These are phyloP conservation scores for Xestia c-nigrum DNA, from an alignment of 2,888 invertebrate species.

Conservation along the genomic window DNA sequence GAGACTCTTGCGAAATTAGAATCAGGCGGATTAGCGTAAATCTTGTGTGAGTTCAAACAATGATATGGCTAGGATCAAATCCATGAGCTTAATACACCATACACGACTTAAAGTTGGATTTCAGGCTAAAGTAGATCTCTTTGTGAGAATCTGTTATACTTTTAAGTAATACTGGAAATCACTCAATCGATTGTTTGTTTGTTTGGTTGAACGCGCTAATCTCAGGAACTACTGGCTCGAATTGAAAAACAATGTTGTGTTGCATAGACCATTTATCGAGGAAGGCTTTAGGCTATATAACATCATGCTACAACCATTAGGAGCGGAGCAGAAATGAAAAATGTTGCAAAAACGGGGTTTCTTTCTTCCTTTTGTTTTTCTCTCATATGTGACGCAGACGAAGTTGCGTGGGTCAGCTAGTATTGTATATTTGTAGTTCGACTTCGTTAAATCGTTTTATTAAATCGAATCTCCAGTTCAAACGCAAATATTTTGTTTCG, in stretches of 20 bases:
- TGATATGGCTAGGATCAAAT: not conserved
- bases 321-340: no score
- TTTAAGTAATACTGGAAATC: not conserved
- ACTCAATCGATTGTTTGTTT: no score
- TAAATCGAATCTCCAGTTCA: not conserved
- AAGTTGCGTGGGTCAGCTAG: no score
- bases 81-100: not conserved
- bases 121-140: not conserved
- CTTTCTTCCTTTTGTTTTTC: no score
- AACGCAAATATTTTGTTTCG: not conserved
- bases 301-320: no score
- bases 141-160: not conserved
- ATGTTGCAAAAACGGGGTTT: no score
- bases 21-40: not conserved
- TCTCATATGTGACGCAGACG: no score
- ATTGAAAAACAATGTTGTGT: no score
- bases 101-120: not conserved
- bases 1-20: not conserved
- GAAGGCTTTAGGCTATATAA: no score
- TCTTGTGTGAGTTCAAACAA: not conserved
- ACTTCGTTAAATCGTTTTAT: not conserved
- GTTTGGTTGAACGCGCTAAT: no score
- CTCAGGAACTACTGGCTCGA: no score
- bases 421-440: not conserved
- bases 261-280: no score